These are phyloP conservation scores for Drosophila cognata DNA, from an alignment of 2,888 invertebrate genomes.

Conservation along the genomic window DNA sequence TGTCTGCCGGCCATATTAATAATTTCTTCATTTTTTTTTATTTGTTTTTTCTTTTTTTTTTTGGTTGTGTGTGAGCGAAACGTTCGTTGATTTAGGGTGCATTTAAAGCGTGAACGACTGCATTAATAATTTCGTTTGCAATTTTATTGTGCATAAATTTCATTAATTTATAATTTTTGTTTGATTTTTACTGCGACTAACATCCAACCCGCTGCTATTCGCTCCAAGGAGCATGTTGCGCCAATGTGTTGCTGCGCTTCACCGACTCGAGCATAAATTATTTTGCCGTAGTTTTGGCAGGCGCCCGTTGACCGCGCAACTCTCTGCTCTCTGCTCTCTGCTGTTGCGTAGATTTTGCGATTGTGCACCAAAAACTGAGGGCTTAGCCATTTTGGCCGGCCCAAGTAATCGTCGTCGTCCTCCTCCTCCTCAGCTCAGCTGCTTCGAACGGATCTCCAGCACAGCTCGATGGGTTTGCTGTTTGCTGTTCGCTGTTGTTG, in stretches of 20 bases:
- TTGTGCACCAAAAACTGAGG: conserved; percentile 77
- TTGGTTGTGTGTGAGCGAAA: conserved; percentile 46
- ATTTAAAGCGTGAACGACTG: conserved; percentile 86
- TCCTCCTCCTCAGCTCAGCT: conserved; percentile 13
- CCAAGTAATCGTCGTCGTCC: conserved; percentile 11
- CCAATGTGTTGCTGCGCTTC: conserved; percentile 73
- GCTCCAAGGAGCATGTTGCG: conserved; percentile 69
- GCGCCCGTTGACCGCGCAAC: conserved; percentile 74
- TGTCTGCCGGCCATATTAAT: conserved; percentile 68
- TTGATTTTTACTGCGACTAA: conserved; percentile 81
- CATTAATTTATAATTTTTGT: conserved; percentile 86
- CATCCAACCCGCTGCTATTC: conserved; percentile 70
- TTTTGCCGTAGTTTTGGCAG: conserved; percentile 82
- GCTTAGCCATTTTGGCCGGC: conserved; percentile 69
- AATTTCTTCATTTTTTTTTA: conserved; percentile 24
- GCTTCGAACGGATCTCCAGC: conserved; percentile 21
- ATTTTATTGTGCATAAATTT: conserved; percentile 86
- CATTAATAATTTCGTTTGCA: conserved; percentile 85
- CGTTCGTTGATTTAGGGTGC: conserved; percentile 84
- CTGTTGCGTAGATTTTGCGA: conserved; percentile 77
- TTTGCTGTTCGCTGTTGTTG: neutral
- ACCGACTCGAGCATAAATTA: conserved; percentile 82
- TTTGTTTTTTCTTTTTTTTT: neutral
- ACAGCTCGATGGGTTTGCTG: conserved; percentile 16
- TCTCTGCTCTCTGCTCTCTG: neutral